Conservation (phyloP, 1,140 invertebrate species). For the Drosophila tsacasi region DNA sequence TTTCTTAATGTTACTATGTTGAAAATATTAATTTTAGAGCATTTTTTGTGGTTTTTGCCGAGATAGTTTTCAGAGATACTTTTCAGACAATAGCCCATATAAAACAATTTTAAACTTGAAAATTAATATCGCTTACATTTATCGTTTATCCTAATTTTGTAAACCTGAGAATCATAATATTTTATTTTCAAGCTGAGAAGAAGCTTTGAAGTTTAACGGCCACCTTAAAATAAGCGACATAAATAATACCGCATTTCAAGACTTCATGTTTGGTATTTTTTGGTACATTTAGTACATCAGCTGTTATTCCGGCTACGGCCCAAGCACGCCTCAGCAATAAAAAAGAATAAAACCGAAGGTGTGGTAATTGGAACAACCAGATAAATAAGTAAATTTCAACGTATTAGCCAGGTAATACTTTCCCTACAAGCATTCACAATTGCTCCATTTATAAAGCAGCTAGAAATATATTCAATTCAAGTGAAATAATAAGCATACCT, state of each 20-base stretch:
- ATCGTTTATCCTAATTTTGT: too few species aligned
- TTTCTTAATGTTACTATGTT: too few species aligned
- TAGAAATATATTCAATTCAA: background rate
- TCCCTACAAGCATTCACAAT: background rate
- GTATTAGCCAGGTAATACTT: too few species aligned
- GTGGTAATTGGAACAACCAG: constrained; percentile 11
- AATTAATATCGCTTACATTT: too few species aligned
- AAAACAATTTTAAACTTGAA: too few species aligned
- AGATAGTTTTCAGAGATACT: too few species aligned
- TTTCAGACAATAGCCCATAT: too few species aligned
- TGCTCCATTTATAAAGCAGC: too few species aligned
- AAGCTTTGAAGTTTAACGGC: background rate
- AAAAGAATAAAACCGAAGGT: background rate
- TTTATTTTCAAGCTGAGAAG: background rate
- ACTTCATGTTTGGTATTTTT: constrained; percentile 18
- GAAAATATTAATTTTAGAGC: too few species aligned
- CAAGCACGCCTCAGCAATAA: constrained; percentile 2
- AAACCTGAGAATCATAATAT: too few species aligned
- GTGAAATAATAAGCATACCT: background rate
- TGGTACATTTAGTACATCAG: constrained; percentile 16
- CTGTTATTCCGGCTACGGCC: constrained; percentile 2
- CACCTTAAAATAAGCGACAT: background rate
- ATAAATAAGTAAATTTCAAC: background rate
- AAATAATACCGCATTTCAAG: background rate
- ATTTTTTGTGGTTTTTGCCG: too few species aligned